phyloP scores from a whole-genome alignment of 92 coral and sea anemone species.

The Blastomussa wellsi region DNA sequence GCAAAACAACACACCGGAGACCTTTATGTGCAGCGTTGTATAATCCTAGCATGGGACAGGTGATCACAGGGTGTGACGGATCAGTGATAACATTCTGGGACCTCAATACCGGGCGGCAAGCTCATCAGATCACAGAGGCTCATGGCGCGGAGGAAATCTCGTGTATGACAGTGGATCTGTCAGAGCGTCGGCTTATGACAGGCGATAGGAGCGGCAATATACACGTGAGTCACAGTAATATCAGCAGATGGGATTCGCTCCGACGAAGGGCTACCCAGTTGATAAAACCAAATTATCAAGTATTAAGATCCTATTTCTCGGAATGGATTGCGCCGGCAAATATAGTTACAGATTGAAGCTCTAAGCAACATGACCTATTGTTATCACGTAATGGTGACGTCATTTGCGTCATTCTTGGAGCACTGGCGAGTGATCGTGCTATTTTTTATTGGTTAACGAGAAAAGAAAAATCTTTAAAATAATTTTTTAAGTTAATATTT shows the following conservation, averaged over 20 bases:
- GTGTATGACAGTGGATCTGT: slow-evolving; percentile 80
- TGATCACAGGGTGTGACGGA: slow-evolving; percentile 90
- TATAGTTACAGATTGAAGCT: background rate
- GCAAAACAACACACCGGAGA: slow-evolving; percentile 82
- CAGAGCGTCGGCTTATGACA: slow-evolving; percentile 83
- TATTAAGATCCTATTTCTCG: background rate
- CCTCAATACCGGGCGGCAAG: slow-evolving; percentile 76
- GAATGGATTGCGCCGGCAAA: background rate
- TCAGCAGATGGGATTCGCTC: background rate
- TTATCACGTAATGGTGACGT: background rate
- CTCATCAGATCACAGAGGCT: slow-evolving; percentile 75
- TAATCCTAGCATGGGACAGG: slow-evolving; percentile 85
- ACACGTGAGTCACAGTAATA: slow-evolving; percentile 62
- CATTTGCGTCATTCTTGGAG: background rate
- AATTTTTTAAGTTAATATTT: too few relatives aligned
- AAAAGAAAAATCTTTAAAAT: background rate
- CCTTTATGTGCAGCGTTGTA: slow-evolving; percentile 83
- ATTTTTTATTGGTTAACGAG: background rate
- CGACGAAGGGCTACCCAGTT: too few relatives aligned
- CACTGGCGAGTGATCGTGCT: background rate
- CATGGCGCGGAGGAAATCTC: slow-evolving; percentile 92
- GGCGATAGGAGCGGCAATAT: slow-evolving; percentile 89
- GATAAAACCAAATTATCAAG: too few relatives aligned
- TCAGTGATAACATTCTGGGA: slow-evolving; percentile 86
- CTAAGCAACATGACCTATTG: background rate